Conservation (phyloP, 1,140 invertebrate genomes). For the Drosophila micromelanica region DNA sequence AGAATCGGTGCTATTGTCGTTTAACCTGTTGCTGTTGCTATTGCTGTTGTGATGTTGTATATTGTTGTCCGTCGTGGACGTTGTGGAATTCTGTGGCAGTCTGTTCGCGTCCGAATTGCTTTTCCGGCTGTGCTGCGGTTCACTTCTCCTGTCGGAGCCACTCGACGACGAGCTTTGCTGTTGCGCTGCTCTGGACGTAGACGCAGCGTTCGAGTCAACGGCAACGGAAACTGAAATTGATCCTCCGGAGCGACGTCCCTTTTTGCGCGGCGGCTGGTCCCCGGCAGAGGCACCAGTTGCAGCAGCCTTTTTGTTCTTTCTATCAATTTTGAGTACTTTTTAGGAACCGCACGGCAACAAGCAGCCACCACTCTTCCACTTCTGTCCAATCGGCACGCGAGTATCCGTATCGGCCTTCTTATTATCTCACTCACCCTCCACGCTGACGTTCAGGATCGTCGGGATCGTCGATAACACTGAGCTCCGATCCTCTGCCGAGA, state of each 20-base stretch:
- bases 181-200: slow-evolving; percentile 66
- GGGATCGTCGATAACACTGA: slow-evolving; percentile 26
- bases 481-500: slow-evolving; percentile 17
- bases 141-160: slow-evolving; percentile 28
- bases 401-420: slow-evolving; percentile 34
- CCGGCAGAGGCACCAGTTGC: slow-evolving; percentile 84
- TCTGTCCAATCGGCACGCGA: slow-evolving; percentile 24
- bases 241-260: slow-evolving; percentile 83
- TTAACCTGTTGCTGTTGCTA: slow-evolving; percentile 33
- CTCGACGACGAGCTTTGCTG: slow-evolving; percentile 33
- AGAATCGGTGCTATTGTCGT: slow-evolving; percentile 38
- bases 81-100: slow-evolving; percentile 25
- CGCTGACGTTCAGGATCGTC: slow-evolving; percentile 20
- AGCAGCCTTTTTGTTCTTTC: slow-evolving; percentile 84
- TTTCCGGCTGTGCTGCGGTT: slow-evolving; percentile 29
- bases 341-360: slow-evolving; percentile 76
- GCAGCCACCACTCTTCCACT: slow-evolving; percentile 43
- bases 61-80: slow-evolving; percentile 9
- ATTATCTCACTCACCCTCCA: slow-evolving; percentile 31
- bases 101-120: slow-evolving; percentile 28
- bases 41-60: slow-evolving; percentile 28
- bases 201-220: slow-evolving; percentile 58
- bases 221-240: slow-evolving; percentile 51
- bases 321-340: slow-evolving; percentile 85
- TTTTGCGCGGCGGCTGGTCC: slow-evolving; percentile 85